Evolutionary conservation across 2,113 vertebrate genomes (phyloP).

Genomic region (Pholis gunnellus): DNA sequence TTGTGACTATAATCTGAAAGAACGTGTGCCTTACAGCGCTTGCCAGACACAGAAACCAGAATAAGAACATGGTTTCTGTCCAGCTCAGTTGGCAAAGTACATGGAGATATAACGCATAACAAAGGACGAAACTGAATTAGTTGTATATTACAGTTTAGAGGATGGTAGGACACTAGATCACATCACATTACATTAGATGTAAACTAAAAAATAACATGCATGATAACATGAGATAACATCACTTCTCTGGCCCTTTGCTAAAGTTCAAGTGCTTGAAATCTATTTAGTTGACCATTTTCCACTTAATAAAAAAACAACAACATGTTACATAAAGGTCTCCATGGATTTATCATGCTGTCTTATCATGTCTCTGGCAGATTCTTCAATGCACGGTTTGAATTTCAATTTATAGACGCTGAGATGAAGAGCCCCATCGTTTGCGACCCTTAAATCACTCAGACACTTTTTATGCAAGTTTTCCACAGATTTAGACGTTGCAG

Average conservation of each 20-base stretch:
- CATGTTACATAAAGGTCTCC: background rate
- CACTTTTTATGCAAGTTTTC: background rate
- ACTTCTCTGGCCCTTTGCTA: background rate
- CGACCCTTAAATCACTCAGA: background rate
- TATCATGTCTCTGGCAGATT: background rate
- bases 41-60: conserved; percentile 15
- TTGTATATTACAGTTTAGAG: background rate
- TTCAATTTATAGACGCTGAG: background rate
- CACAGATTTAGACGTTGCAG: conserved; percentile 14
- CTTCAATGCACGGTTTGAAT: conserved; percentile 18
- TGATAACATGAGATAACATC: background rate
- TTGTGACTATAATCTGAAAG: conserved; percentile 35
- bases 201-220: background rate
- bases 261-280: background rate
- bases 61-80: background rate
- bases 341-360: background rate
- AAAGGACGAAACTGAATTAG: background rate
- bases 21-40: conserved; percentile 6
- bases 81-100: background rate
- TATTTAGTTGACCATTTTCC: background rate
- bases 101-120: background rate
- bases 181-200: background rate
- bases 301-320: background rate
- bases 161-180: background rate
- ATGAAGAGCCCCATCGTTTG: background rate